Conservation (phyloP, 2,113 vertebrate species). For the Macheiramphus alcinus region DNA sequence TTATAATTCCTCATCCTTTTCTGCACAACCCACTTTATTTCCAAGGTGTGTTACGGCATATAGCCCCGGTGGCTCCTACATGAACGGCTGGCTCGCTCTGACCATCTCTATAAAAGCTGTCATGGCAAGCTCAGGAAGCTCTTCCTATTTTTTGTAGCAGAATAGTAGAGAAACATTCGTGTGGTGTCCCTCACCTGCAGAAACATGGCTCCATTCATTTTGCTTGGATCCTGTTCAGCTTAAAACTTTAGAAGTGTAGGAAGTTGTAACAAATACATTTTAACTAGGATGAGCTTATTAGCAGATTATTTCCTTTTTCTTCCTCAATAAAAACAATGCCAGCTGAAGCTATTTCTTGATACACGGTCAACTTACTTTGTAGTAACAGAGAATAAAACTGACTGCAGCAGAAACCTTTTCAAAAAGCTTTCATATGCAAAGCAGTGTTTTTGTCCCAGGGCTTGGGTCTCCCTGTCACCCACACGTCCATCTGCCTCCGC, state of each 20-base stretch:
- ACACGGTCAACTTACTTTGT: neutral
- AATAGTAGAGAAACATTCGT: neutral
- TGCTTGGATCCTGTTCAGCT: neutral
- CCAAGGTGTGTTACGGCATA: neutral
- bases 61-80: fast-evolving
- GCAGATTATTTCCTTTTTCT: neutral
- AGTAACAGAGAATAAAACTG: neutral
- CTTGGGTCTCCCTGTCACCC: neutral
- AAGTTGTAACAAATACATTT: neutral
- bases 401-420: neutral
- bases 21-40: neutral
- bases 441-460: neutral
- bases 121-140: neutral
- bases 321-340: neutral
- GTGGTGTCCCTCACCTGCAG: neutral
- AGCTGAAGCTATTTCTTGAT: neutral
- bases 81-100: neutral
- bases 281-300: neutral
- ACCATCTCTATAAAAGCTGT: neutral
- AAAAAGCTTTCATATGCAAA: neutral
- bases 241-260: neutral
- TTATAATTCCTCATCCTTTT: neutral
- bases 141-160: neutral
- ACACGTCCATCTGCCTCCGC: neutral
- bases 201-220: neutral